Evolutionary conservation across 1,140 invertebrate species (phyloP).

Genomic region (Chelonus insularis): DNA sequence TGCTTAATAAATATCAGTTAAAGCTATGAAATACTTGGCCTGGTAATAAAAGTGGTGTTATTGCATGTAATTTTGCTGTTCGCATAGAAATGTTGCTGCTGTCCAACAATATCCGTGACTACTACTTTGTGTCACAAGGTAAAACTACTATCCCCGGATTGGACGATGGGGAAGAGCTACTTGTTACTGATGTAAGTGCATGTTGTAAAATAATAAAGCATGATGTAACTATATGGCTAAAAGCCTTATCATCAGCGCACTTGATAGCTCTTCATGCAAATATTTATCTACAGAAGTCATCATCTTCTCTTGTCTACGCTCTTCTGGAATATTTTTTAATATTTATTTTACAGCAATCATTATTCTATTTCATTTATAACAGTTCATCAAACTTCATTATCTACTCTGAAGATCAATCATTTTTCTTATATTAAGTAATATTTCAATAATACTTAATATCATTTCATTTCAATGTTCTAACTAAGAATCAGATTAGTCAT

Average conservation of each 20-base stretch:
- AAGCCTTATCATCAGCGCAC: not conserved
- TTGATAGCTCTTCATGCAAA: not conserved
- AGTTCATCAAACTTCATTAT: not conserved
- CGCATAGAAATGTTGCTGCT: slow-evolving; percentile 77
- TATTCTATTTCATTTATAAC: too few species aligned
- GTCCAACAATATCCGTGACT: slow-evolving; percentile 84
- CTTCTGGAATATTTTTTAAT: too few species aligned
- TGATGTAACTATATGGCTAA: too few species aligned
- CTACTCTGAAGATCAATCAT: too few species aligned
- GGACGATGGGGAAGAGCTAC: slow-evolving; percentile 95
- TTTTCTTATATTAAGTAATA: too few species aligned
- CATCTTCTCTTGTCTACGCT: slow-evolving; percentile 20
- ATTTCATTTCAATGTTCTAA: too few species aligned
- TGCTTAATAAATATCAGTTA: slow-evolving; percentile 26
- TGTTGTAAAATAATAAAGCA: slow-evolving; percentile 17
- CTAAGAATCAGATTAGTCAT: too few species aligned
- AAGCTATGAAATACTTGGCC: slow-evolving; percentile 52
- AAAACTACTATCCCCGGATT: slow-evolving; percentile 93
- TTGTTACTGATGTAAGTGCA: slow-evolving; percentile 89
- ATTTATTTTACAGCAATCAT: not conserved
- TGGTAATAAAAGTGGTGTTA: slow-evolving; percentile 40
- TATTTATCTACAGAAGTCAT: too few species aligned
- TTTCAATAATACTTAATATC: too few species aligned
- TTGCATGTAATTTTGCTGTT: slow-evolving; percentile 53
- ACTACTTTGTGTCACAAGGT: slow-evolving; percentile 95